phyloP scores from a whole-genome alignment of 2,797 vertebrate species.

The Chelonia mydas region DNA sequence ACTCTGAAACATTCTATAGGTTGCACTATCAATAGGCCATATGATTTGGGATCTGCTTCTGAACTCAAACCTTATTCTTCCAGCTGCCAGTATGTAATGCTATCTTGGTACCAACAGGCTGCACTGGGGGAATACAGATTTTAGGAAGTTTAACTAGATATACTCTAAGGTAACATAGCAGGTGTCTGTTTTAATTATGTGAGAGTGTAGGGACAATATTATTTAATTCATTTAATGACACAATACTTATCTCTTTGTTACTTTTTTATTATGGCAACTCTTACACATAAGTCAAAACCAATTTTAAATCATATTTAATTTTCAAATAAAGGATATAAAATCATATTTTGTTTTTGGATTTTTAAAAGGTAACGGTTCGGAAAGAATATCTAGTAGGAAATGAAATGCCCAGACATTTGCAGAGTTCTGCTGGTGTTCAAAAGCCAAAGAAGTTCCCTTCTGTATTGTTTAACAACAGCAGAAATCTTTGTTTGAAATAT shows the following conservation, averaged over 20 bases:
- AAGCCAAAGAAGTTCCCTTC: not conserved
- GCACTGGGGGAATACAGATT: not conserved
- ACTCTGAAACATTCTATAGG: slow-evolving; percentile 15
- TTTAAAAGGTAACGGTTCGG: not conserved
- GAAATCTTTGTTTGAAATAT: not conserved
- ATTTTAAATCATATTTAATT: slow-evolving; percentile 15
- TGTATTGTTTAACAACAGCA: not conserved
- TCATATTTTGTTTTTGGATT: not conserved
- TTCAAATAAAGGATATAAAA: slow-evolving; percentile 4
- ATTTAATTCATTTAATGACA: not conserved
- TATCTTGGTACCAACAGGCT: not conserved
- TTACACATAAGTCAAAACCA: slow-evolving; percentile 25
- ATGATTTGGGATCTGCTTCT: not conserved
- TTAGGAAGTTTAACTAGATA: slow-evolving; percentile 14
- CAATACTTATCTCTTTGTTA: not conserved
- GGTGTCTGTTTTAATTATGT: not conserved
- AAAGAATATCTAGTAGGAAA: slow-evolving; percentile 27
- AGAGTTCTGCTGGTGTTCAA: not conserved
- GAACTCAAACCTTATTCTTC: slow-evolving; percentile 12
- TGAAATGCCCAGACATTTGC: slow-evolving; percentile 17
- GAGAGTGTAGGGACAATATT: no score
- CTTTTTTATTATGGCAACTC: not conserved
- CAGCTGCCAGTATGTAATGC: not conserved
- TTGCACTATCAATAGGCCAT: not conserved
- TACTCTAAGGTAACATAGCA: slow-evolving; percentile 14